A percentile compares a stretch with the other conserved stretches of the same genome.
Conservation (phyloP, 2,113 vertebrate species). For the Bos taurus region DNA sequence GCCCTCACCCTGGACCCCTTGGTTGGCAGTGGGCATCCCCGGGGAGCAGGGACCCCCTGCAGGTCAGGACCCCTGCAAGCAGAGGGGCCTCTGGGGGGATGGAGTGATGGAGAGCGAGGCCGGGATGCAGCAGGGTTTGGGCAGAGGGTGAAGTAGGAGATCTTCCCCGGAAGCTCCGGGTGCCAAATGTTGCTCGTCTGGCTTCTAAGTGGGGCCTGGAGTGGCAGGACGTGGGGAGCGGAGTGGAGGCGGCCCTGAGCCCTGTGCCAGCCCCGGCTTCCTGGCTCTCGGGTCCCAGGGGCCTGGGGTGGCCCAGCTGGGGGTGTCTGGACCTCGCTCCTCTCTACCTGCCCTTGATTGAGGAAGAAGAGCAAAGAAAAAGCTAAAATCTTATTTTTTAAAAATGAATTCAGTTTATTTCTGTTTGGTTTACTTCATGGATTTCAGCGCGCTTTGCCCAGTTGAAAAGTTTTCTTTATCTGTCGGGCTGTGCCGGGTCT, state of each 20-base stretch:
- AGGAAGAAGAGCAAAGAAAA: background rate
- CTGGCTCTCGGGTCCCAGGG: fast-evolving
- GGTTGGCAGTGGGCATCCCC: background rate
- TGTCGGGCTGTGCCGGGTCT: background rate
- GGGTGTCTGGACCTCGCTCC: background rate
- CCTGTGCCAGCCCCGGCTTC: background rate
- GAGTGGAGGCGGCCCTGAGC: background rate
- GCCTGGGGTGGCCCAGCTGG: background rate
- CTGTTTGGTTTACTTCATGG: background rate
- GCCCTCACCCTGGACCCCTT: background rate
- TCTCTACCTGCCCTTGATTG: background rate
- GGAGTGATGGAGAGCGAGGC: background rate
- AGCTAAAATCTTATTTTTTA: background rate
- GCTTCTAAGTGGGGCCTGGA: too few relatives aligned
- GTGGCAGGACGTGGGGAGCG: background rate
- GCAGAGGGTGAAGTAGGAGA: background rate
- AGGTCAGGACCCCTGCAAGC: background rate
- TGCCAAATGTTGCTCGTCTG: too few relatives aligned
- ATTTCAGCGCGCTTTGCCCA: background rate
- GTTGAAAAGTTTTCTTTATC: background rate
- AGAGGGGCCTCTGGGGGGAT: background rate
- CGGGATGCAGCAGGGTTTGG: background rate
- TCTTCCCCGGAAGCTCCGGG: too few relatives aligned
- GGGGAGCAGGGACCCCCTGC: background rate
- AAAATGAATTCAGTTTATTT: background rate